Conservation (phyloP, 2,113 vertebrate species). For the Aleadryas rufinucha region DNA sequence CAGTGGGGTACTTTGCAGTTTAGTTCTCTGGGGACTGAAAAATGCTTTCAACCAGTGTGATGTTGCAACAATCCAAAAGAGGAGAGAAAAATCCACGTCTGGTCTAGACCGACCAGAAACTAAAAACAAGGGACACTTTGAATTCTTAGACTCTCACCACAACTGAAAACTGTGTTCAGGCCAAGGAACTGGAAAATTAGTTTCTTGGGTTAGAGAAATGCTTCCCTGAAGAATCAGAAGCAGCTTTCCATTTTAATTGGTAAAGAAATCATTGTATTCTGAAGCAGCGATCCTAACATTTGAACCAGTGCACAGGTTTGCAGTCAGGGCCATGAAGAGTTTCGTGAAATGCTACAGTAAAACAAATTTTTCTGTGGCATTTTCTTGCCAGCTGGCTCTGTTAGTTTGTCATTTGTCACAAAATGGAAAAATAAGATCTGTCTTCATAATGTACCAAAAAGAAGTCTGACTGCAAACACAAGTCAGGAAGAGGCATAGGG, state of each 20-base stretch:
- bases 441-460: slow-evolving; percentile 9
- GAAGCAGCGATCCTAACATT: slow-evolving; percentile 39
- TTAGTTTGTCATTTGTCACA: slow-evolving; percentile 58
- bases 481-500: background rate
- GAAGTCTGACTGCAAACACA: slow-evolving; percentile 1
- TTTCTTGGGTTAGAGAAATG: slow-evolving; percentile 72
- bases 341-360: slow-evolving; percentile 38
- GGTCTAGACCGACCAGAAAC: slow-evolving; percentile 72
- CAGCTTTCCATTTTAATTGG: slow-evolving; percentile 70
- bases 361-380: slow-evolving; percentile 29
- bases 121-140: slow-evolving; percentile 73
- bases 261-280: slow-evolving; percentile 60
- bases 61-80: slow-evolving; percentile 66
- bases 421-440: slow-evolving; percentile 52
- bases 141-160: slow-evolving; percentile 73
- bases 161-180: slow-evolving; percentile 69
- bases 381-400: slow-evolving; percentile 41
- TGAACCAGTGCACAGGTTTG: slow-evolving; percentile 43
- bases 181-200: slow-evolving; percentile 74
- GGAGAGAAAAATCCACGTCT: slow-evolving; percentile 61
- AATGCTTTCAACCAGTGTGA: slow-evolving; percentile 53
- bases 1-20: background rate
- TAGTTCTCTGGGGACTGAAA: slow-evolving; percentile 28
- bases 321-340: slow-evolving; percentile 1
- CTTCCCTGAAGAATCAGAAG: slow-evolving; percentile 69